Evolutionary conservation across 1,140 invertebrate genomes (phyloP).

Genomic region (Drosophila eugracilis): DNA sequence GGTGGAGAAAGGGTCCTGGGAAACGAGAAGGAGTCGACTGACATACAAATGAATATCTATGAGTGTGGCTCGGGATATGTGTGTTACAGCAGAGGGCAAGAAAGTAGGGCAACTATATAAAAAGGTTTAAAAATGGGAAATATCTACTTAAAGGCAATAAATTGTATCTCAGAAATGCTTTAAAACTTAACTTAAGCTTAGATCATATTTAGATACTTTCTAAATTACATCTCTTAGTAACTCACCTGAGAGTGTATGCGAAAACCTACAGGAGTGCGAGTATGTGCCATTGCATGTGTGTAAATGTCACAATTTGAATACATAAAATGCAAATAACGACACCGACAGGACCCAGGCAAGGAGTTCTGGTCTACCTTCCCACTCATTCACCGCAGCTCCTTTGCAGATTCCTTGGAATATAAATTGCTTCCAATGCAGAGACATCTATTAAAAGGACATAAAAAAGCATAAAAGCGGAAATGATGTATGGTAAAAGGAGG

Average conservation of each 20-base stretch:
- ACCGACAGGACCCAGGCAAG: constrained; percentile 47
- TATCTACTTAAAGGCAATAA: too few relatives aligned
- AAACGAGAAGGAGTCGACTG: constrained; percentile 41
- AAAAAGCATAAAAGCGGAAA: constrained; percentile 77
- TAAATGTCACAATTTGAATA: constrained; percentile 82
- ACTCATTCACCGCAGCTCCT: constrained; percentile 23
- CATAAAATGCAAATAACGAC: constrained; percentile 79
- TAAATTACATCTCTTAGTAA: neutral
- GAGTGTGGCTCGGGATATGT: constrained; percentile 51
- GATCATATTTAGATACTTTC: neutral
- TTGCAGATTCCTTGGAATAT: constrained; percentile 56
- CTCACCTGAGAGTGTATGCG: constrained; percentile 10
- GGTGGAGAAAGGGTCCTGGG: constrained; percentile 10
- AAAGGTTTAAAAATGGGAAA: too few relatives aligned
- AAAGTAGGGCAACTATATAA: too few relatives aligned
- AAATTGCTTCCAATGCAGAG: constrained; percentile 77
- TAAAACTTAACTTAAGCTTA: neutral
- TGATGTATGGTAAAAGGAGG: constrained; percentile 65
- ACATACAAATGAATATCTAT: constrained; percentile 82
- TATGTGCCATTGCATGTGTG: constrained; percentile 55
- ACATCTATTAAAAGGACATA: constrained; percentile 81
- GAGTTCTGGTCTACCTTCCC: constrained; percentile 25
- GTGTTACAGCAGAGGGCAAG: constrained; percentile 7
- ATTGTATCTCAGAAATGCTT: too few relatives aligned
- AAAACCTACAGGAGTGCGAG: neutral